Evolutionary conservation across 2,113 vertebrate genomes (phyloP).

Genomic region (Erinaceus europaeus): DNA sequence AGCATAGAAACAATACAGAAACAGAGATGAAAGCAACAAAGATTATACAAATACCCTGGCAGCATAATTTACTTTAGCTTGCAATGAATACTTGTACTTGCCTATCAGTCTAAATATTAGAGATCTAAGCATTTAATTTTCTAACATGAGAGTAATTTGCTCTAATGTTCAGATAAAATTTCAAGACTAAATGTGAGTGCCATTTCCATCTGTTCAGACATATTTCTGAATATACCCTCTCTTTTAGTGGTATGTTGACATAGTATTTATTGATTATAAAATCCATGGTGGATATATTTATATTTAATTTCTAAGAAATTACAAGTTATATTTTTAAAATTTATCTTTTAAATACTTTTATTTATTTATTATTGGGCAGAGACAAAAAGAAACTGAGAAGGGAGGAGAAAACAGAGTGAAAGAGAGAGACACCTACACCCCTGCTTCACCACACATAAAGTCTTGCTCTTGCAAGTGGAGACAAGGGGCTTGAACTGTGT

Average conservation of each 20-base stretch:
- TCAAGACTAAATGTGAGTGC: background rate
- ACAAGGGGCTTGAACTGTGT: too few species aligned
- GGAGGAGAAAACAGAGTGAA: too few species aligned
- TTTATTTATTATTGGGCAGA: too few species aligned
- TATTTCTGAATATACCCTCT: background rate
- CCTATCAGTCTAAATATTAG: background rate
- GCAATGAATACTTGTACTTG: background rate
- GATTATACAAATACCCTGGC: background rate
- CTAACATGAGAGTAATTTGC: background rate
- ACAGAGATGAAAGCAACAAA: background rate
- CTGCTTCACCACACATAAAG: too few species aligned
- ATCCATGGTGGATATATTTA: background rate
- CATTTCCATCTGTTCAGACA: background rate
- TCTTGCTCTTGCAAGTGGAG: too few species aligned
- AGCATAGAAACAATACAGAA: background rate
- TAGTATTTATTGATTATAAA: slow-evolving; percentile 3
- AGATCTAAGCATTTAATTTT: background rate
- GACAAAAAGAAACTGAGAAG: too few species aligned
- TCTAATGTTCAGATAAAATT: background rate
- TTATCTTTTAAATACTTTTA: too few species aligned
- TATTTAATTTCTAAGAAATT: slow-evolving; percentile 21
- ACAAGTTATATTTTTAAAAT: background rate
- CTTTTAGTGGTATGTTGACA: background rate
- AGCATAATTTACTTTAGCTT: background rate
- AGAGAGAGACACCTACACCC: too few species aligned